Evolutionary conservation across 2,797 vertebrate genomes (phyloP), one percentile per base, ranked within the genome.

Genomic region (Scolopax bukidnonensis): DNA sequence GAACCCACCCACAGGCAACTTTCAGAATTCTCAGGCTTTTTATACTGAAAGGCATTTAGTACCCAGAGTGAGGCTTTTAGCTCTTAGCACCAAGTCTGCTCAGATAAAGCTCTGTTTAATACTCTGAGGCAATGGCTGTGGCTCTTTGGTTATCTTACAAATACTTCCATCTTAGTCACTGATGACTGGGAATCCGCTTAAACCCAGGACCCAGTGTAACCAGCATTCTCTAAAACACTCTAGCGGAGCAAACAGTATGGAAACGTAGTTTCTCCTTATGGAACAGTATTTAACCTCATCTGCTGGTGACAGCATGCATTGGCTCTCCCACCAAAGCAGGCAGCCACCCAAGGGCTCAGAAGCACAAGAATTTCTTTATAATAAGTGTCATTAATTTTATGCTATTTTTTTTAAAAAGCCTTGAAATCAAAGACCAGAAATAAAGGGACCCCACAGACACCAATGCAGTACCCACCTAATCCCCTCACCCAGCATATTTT

Each of bases 1-100:
- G 85, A 92, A 90, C 71, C 91, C 95, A 83, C 77, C 85, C 94
- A 95, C 88, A 75, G 88, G 91, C 88, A 92, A 87, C 75, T 77
- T 84, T 41, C 60, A 5, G 69, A 13, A 93, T 61, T 92, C 71
- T 79, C 64, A 90, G 41, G 86, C 86, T 97, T 87, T 93, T 95
- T 93, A 77, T 83, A 92, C 77, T 80, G 64, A 77, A 79, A 96
- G 70, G 65, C 91, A 85, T 81, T 95, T 78, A 68, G 68, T 23
- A 74, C 32, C 71, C 69, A 77, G 65, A 85, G 82, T 10, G 56
- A 96, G 59, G 69, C 81, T 93, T 94, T 89, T 87, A 94, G 89
- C 76, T 89, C 68, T 89, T 3, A 30, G 71, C 90, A 91, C 65
- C 20, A 61, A 77, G 73, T 57, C 78, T 83, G 7, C 76, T 85